Evolutionary conservation across 2,797 vertebrate genomes (phyloP), one percentile per base, ranked within the genome.

Genomic region (Smutsia gigantea): DNA sequence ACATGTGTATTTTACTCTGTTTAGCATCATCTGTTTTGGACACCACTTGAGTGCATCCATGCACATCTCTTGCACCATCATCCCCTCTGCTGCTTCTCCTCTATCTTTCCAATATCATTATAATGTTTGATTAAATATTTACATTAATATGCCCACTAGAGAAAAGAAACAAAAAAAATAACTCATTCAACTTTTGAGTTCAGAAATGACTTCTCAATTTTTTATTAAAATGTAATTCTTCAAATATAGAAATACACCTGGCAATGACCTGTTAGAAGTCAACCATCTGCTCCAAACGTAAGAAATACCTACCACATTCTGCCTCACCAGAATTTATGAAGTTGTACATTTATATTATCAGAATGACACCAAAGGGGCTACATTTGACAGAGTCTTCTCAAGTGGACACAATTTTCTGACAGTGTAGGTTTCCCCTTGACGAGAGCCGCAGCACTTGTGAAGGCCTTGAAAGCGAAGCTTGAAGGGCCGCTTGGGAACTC

Each of bases 161-260:
- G 27, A 87, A 83, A 51, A 27, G 74, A 21, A 92, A 93, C 79
- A 93, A 96, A 34, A 95, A 88, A 61, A 12, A 69, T 5, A 81
- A 49, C 84, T 75, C 55, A 83, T 11, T 2, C 59, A 93, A 95
- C 75, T 96, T 61, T 74, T 49, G 72, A 75, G 91, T 90, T 98
- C 93, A 96, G 71, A 92, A 95, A 89, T 8, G 8, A 61, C 14
- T 98, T 96, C 96, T 95, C 71, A 57, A 46, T 71, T 97, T 98
- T 98, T 98, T 98, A 98, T 98, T 98, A 98, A 98, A 98, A 98
- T 92, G 91, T 96, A 97, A 92, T 85, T 87, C 97, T 96, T 97
- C 88, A 97, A 95, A 53, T 85, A 95, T 96, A 98, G 95, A 98
- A 98, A 98, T 97, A 90, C n/a, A 97, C 82, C 86, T 91, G 89